Evolutionary conservation across 2,797 vertebrate genomes (phyloP).

Genomic region (Babyrousa celebensis): DNA sequence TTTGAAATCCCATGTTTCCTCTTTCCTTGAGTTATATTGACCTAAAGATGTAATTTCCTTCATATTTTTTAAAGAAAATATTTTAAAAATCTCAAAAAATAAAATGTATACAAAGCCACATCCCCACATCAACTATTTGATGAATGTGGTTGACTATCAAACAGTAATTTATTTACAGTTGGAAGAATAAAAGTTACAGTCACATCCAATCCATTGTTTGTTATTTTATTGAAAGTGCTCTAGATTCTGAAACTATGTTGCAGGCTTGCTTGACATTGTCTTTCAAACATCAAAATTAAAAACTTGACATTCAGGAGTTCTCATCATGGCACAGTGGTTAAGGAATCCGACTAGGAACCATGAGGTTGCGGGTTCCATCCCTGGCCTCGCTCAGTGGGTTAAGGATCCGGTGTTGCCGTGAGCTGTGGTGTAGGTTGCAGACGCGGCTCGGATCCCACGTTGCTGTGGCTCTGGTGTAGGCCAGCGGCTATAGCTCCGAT

Average conservation of each 20-base stretch:
- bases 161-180: neutral
- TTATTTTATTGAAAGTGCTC: neutral
- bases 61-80: constrained; percentile 91
- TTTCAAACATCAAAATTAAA: constrained; percentile 60
- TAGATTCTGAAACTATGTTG: neutral
- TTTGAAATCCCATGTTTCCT: constrained; percentile 86
- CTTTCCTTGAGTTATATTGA: constrained; percentile 87
- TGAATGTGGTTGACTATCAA: neutral
- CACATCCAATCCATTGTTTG: neutral
- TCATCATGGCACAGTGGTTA: too few species aligned
- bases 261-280: neutral
- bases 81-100: constrained; percentile 84
- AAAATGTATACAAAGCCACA: accelerated
- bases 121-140: neutral
- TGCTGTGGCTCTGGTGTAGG: too few species aligned
- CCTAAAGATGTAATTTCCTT: constrained; percentile 88
- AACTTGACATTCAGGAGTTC: neutral
- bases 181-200: neutral
- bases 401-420: too few species aligned
- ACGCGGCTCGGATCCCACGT: too few species aligned
- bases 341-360: too few species aligned
- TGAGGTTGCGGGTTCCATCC: too few species aligned
- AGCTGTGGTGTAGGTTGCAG: too few species aligned
- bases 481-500: too few species aligned
- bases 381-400: too few species aligned